Conservation (phyloP, 2,888 invertebrate genomes). For the Perithous albicinctus region DNA sequence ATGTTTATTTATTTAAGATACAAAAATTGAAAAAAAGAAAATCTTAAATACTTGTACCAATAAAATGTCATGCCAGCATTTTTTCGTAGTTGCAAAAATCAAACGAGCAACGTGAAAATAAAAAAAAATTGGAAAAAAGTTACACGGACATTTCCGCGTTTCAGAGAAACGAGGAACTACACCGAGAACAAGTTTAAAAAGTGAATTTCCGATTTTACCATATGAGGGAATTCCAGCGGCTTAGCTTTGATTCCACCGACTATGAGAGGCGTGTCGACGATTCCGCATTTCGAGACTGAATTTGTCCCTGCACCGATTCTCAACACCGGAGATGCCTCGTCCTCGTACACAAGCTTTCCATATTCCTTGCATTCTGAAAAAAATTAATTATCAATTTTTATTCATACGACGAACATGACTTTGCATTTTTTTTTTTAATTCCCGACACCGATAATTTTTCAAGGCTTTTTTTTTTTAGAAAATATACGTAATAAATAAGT, state of each 20-base stretch:
- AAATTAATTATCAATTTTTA: too few relatives aligned
- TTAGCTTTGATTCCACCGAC: slow-evolving; percentile 84
- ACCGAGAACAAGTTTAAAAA: neutral
- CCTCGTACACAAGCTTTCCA: slow-evolving; percentile 81
- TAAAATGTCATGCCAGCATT: too few relatives aligned
- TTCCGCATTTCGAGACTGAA: slow-evolving; percentile 82
- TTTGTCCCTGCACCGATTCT: slow-evolving; percentile 73
- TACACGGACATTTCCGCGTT: neutral
- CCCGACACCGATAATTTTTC: neutral
- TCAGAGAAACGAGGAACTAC: neutral
- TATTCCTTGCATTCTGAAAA: slow-evolving; percentile 85
- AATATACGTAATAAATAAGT: neutral
- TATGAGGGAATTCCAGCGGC: slow-evolving; percentile 87
- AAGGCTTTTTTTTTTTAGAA: neutral
- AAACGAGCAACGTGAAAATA: too few relatives aligned
- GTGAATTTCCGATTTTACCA: slow-evolving; percentile 83
- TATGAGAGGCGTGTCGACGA: slow-evolving; percentile 83
- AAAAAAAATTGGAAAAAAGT: too few relatives aligned
- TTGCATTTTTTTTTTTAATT: neutral
- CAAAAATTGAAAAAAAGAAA: too few relatives aligned
- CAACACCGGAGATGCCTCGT: slow-evolving; percentile 79
- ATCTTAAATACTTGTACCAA: too few relatives aligned
- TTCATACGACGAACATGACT: too few relatives aligned
- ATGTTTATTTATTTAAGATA: too few relatives aligned
- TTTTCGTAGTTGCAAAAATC: too few relatives aligned